These are phyloP conservation scores for Lepidocolaptes lacrymiger DNA, from an alignment of 2,797 vertebrate species.

Conservation along the genomic window DNA sequence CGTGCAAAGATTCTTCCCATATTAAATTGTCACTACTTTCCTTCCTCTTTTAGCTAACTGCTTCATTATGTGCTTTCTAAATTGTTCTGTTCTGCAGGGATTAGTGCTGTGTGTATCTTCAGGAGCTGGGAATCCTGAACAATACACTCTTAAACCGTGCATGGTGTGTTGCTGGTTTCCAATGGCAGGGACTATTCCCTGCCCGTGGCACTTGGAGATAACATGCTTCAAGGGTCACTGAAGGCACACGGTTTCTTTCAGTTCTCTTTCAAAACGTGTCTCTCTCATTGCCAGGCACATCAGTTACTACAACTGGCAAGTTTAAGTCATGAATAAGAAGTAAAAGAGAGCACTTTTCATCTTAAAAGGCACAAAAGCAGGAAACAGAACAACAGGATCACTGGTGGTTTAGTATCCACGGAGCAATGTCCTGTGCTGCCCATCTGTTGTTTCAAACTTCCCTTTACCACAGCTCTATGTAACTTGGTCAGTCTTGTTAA, in stretches of 20 bases:
- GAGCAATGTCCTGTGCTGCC: background rate
- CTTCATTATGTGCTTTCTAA: slow-evolving; percentile 65
- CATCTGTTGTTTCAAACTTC: background rate
- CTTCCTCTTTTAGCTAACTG: slow-evolving; percentile 51
- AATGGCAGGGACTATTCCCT: background rate
- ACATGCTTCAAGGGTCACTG: background rate
- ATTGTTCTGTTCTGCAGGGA: slow-evolving; percentile 67
- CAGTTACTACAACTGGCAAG: background rate
- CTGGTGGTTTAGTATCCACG: background rate
- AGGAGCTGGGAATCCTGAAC: slow-evolving; percentile 50
- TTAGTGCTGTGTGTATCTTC: slow-evolving; percentile 65
- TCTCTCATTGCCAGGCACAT: background rate
- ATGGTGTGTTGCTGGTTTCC: background rate
- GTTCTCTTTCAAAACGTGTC: background rate
- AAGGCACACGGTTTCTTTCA: background rate
- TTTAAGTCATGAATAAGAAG: background rate
- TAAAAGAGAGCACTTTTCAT: background rate
- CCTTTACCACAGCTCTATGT: background rate
- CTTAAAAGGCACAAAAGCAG: background rate
- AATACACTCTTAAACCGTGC: background rate
- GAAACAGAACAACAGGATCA: background rate
- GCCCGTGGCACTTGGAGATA: background rate
- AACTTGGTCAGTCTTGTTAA: background rate
- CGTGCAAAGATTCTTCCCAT: slow-evolving; percentile 4
- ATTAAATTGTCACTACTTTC: background rate